Evolutionary conservation across 2,797 vertebrate genomes (phyloP), one percentile per base, ranked within the genome.

Genomic region (Syngnathus rostellatus): DNA sequence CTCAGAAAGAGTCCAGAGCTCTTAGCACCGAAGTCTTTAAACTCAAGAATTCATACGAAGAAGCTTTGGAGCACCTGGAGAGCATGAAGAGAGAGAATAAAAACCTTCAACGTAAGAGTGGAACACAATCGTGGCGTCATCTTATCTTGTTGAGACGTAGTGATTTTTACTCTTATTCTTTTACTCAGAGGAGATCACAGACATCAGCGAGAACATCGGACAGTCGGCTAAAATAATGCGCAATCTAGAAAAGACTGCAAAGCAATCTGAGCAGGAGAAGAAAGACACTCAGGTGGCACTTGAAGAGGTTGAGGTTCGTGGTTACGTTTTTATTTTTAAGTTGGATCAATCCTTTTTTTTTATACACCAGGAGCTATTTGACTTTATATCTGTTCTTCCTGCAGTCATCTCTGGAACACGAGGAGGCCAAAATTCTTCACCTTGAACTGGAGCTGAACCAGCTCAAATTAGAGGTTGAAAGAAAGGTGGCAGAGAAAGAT

Each of bases 371-470:
- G 5, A 14, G 51, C 2, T 12, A n/a, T 54, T 23, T 1, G 2
- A 50, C 21, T 54, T 23, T 5, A 2, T 6, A 14, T 38, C 7
- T 58, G 1, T 58, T 58, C 6, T 58, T 37, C 14, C 31, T 17
- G 7, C 16, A 58, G 95, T 94, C 88, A 1, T 91, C 93, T 8
- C 80, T 95, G 77, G 94, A 95, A 70, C 92, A 95, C 0, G 93
- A 95, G 69, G 94, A 96, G 66, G 91, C 92, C 11, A 96, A 96
- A 86, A 92, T 96, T 69, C 79, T 96, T 39, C 85, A 86, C 2
- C 70, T 89, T 6, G 93, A 97, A 64, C 85, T 97, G 75, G 95
- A 96, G 70, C 81, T 97, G 59, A 95, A 83, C 81, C 94, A 96
- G 77, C 67, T 94, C 17, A 96, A 95, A 72, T 86, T 90, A 5